Evolutionary conservation across 2,888 invertebrate species (phyloP), one percentile per base, ranked within the genome.

Genomic region (Ptychoptera albimana): DNA sequence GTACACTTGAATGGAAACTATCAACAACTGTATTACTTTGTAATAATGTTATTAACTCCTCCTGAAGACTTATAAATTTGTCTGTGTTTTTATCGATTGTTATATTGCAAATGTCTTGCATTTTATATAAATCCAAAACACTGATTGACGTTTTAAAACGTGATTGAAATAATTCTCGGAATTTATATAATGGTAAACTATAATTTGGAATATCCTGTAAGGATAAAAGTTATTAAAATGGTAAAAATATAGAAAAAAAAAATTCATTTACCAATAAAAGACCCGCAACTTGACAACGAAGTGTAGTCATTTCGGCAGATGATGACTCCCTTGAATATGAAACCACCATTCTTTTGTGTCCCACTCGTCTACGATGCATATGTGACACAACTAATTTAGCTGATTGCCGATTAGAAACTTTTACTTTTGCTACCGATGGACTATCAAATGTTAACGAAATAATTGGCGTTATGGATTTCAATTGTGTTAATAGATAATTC

Each of bases 111-210:
- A 82, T 74, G 53, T 87, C 86, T 52, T 75, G 77, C 71, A 87
- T 72, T 56, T 77, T 77, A 55, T 76, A 77, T 43, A 81, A 62
- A 56, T 80, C 80, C 11, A 77, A 71, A 8, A 79, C 71, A 49
- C 77, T 77, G 34, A 79, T 72, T 3, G 79, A 78, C 42, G 78
- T 76, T 59, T 82, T 77, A 56, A 77, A 82, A n/a, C 85, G 75
- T 47, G 79, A 79, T 60, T 86, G 84, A 57, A 82, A 81, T 55
- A 85, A 69, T 61, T 86, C 82, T 46, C 85, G 75, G 55, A 88
- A 83, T 59, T 82, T 82, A 60, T 84, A 85, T 46, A 88, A 70
- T 7, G 85, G 84, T 52, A 88, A 68, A 48, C 73, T 73, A 59
- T 79, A 75, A 9, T 77, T 76, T 16, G 85, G 82, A 32, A 82